These are phyloP conservation scores for Barnardius zonarius DNA, from an alignment of 2,113 vertebrate species.

Conservation along the genomic window DNA sequence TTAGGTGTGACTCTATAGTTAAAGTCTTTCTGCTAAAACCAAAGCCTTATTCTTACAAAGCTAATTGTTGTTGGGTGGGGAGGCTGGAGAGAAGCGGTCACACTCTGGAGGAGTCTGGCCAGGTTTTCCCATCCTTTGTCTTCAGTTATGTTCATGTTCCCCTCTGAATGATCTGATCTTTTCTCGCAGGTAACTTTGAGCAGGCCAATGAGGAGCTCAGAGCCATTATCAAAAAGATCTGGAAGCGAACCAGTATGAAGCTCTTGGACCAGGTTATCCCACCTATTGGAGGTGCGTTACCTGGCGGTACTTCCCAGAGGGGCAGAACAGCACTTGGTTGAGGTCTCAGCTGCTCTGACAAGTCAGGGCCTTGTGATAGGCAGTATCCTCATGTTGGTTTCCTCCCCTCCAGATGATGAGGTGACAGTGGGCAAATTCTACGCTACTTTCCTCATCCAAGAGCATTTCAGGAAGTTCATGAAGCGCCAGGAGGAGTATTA, in stretches of 20 bases:
- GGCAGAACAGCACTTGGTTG: not conserved
- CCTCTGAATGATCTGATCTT: not conserved
- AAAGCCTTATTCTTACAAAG: not conserved
- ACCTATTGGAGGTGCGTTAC: conserved; percentile 87
- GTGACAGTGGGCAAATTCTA: conserved; percentile 99
- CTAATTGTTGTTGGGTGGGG: not conserved
- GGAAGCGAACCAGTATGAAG: conserved; percentile 99
- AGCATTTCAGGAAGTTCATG: conserved; percentile 96
- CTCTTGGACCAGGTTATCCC: conserved; percentile 97
- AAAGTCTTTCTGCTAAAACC: not conserved
- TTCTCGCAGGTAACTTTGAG: conserved; percentile 89
- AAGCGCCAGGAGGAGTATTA: conserved; percentile 98
- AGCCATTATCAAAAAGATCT: conserved; percentile 95
- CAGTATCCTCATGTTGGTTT: not conserved
- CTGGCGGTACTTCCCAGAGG: not conserved
- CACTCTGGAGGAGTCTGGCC: not conserved
- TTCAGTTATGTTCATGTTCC: not conserved
- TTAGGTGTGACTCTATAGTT: not conserved
- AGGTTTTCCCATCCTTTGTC: not conserved
- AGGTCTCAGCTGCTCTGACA: not conserved
- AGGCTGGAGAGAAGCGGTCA: not conserved
- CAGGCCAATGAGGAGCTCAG: conserved; percentile 95
- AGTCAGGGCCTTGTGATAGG: not conserved
- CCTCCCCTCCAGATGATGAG: conserved; percentile 86
- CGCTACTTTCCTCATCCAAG: conserved; percentile 96